Evolutionary conservation across 2,113 vertebrate species (phyloP), one percentile per base, ranked within the genome.

Genomic region (Hoplias malabaricus): DNA sequence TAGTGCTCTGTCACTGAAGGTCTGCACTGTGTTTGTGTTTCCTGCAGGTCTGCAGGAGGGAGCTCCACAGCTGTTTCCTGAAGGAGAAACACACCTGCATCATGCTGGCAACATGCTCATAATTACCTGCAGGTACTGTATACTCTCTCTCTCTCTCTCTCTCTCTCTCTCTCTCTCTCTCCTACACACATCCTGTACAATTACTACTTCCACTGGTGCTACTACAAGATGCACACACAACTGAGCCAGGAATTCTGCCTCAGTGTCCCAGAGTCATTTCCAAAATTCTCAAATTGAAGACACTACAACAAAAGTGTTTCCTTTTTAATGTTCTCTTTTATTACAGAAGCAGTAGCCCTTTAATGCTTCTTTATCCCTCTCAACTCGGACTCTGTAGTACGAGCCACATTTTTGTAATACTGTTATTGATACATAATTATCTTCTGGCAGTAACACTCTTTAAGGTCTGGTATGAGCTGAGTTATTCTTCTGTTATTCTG

Each of bases 121-220:
- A 16, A 87, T 93, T 76, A 84, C 9, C 31, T 93, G 92, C 90
- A 90, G 88, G 92, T 93, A 90, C 25, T 83, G 38, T 73, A 38
- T 29, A 53, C 56, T 57, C 43, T n/a, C n/a, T n/a, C n/a, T n/a
- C n/a, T n/a, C n/a, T n/a, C n/a, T n/a, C n/a, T n/a, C n/a, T n/a
- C n/a, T n/a, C n/a, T n/a, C n/a, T n/a, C n/a, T n/a, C n/a, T n/a
- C n/a, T n/a, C n/a, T n/a, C n/a, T n/a, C 16, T 34, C 40, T 63
- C 19, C 11, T 3, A 27, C 42, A 65, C 62, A 67, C 43, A 74
- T 36, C 72, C 43, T 63, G 31, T 14, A n/a, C 59, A 27, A 68
- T 10, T 31, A 33, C 12, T 38, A 12, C n/a, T 72, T 40, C 14
- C 59, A 34, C 33, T 50, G 29, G 42, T 16, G 11, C 42, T 42